A percentile compares a stretch with the other conserved stretches of the same genome.
phyloP scores from a whole-genome alignment of 1,140 invertebrate species.

The Anastrepha obliqua region DNA sequence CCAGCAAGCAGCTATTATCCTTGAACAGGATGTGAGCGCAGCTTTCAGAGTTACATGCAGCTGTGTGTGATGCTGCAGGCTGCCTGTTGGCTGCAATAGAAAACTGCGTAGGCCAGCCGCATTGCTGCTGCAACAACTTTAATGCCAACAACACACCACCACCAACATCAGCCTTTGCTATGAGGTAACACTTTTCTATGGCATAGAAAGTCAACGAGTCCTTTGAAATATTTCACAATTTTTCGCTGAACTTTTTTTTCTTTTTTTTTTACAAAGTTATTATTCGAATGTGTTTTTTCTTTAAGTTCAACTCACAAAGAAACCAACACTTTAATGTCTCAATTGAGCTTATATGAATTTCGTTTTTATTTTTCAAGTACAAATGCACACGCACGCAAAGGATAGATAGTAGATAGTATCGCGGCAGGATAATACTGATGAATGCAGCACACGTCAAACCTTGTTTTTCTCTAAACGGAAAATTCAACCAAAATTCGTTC shows the following conservation, averaged over 20 bases:
- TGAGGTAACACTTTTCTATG: slow-evolving; percentile 22
- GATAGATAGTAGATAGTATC: background rate
- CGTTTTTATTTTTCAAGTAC: background rate
- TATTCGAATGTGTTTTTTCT: background rate
- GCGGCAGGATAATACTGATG: slow-evolving; percentile 35
- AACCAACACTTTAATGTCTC: slow-evolving; percentile 20
- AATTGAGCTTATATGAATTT: background rate
- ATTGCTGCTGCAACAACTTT: background rate
- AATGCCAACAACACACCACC: background rate
- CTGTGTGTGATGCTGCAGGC: slow-evolving; percentile 22
- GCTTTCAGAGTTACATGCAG: background rate
- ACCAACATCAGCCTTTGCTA: background rate
- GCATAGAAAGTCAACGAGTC: background rate
- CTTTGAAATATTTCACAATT: slow-evolving; percentile 49
- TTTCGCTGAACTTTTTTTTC: background rate
- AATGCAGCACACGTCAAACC: background rate
- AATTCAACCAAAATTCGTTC: background rate
- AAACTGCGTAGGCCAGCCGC: background rate
- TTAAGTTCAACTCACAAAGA: slow-evolving; percentile 14
- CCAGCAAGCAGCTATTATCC: background rate
- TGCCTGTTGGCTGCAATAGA: background rate
- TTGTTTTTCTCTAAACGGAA: background rate
- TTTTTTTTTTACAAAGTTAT: background rate
- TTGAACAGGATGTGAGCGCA: slow-evolving; percentile 40
- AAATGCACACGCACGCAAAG: background rate